Base-by-base conservation (phyloP, 2,888 invertebrate species). In the Dynastes grantii region DNA sequence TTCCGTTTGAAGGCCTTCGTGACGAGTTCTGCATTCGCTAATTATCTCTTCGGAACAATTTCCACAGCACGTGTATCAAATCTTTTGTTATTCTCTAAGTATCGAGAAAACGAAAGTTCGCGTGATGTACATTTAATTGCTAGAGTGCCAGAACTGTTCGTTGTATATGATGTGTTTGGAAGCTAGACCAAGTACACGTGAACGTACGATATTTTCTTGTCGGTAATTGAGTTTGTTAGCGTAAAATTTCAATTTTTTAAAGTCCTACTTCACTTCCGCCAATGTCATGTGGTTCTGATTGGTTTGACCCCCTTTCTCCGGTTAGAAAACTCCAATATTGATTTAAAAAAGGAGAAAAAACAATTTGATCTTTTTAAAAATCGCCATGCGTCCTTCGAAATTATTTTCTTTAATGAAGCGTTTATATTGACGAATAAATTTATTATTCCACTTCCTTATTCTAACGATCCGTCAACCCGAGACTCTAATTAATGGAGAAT, bases 401-500 rank as follows among this genome's bases (percentile, higher is more conserved):
- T 45, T 45, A 11, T 45, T 45, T 45, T 11, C 45, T 11, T 45
- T 45, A 45, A 45, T 45, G 45, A 45, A 45, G 45, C 45, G 45
- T 45, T 45, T 45, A 45, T 11, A 45, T 45, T 45, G 11, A 8
- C 45, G 45, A 11, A 45, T 45, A 45, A 45, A 45, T 45, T 45
- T 45, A 45, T 63, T 63, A 13, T 63, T 63, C 32, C 13, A 27
- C 27, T 32, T 29, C 63, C 29, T 32, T 32, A 63, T 32, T 63
- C 63, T 29, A 29, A 29, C 63, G 27, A 63, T 63, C 27, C 29
- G 9, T 63, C 63, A 32, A 11, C n/a, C 55, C 9, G 27, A 4
- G 63, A 32, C 13, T 63, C 27, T 68, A 75, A 75, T 75, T 75
- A 61, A 75, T 75, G 27, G 61, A 27, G 37, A 49, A 37, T 45